phyloP scores from a whole-genome alignment of 2,888 invertebrate species.

The Brenthis daphne region DNA sequence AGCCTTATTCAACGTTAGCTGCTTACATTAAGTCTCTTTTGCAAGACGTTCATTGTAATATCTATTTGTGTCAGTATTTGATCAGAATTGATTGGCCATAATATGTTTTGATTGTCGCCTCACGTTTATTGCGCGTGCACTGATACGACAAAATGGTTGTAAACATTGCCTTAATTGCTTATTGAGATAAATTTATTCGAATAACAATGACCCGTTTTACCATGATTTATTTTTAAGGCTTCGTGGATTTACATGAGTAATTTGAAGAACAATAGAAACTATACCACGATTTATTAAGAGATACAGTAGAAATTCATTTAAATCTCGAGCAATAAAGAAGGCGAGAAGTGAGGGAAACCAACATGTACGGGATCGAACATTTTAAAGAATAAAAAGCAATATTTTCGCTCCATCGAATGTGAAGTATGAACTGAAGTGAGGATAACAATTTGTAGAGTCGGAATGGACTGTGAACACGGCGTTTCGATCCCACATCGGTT shows the following conservation, averaged over 20 bases:
- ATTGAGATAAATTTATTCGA: conserved; percentile 24
- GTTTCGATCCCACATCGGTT: conserved; percentile 24
- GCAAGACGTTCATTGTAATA: conserved; percentile 6
- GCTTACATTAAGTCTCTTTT: too few species aligned
- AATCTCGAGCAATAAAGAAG: conserved; percentile 1
- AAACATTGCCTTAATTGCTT: conserved; percentile 20
- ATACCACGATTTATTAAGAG: not conserved
- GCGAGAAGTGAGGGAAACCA: conserved; percentile 3
- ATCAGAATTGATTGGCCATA: conserved; percentile 43
- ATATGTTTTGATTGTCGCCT: conserved; percentile 49
- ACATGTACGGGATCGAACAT: conserved; percentile 4
- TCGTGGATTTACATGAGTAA: not conserved
- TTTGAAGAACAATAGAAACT: not conserved
- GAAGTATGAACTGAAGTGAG: conserved; percentile 24
- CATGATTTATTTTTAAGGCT: not conserved
- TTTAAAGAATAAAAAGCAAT: conserved; percentile 21
- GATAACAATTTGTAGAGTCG: conserved; percentile 28
- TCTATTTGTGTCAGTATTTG: conserved; percentile 34
- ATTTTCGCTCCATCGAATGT: conserved; percentile 28
- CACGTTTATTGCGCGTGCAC: conserved; percentile 50
- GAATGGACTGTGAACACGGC: conserved; percentile 23
- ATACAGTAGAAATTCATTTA: conserved; percentile 1
- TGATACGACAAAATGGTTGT: conserved; percentile 37
- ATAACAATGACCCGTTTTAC: conserved; percentile 15
- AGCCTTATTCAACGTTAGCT: too few species aligned